Conservation (phyloP, 30 jellyfish, hydroid and myxozoan genomes). For the Euphysa ruthae region DNA sequence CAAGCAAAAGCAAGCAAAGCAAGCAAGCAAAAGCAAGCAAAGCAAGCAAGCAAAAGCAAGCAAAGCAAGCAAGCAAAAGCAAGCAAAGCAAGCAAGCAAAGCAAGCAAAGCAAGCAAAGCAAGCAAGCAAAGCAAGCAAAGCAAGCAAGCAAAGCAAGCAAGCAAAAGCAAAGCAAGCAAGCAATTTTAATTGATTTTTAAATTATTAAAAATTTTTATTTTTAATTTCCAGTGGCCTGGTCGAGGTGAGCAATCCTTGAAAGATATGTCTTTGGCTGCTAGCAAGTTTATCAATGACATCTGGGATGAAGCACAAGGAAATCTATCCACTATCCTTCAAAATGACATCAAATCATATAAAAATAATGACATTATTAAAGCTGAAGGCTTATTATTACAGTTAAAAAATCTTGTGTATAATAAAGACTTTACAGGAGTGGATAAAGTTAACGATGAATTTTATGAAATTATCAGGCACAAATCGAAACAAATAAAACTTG, state of each 20-base stretch:
- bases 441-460: conserved; percentile 10
- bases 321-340: conserved; percentile 27
- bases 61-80: no score
- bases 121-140: no score
- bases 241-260: not conserved
- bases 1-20: no score
- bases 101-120: no score
- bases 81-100: no score
- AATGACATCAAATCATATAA: conserved; percentile 41
- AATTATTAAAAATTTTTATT: not conserved
- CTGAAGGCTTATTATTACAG: conserved; percentile 64
- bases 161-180: no score
- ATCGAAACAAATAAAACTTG: not conserved
- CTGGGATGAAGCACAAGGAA: conserved; percentile 85
- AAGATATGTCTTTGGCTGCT: conserved; percentile 16
- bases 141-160: no score
- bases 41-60: no score
- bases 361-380: conserved; percentile 45
- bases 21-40: no score
- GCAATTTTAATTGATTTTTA: no score
- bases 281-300: conserved; percentile 31
- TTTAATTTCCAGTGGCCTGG: conserved; percentile 39
- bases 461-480: not conserved
- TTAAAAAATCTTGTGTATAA: conserved; percentile 19
- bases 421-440: no score